Evolutionary conservation across 2,888 invertebrate species (phyloP).

Genomic region (Fabriciana adippe): DNA sequence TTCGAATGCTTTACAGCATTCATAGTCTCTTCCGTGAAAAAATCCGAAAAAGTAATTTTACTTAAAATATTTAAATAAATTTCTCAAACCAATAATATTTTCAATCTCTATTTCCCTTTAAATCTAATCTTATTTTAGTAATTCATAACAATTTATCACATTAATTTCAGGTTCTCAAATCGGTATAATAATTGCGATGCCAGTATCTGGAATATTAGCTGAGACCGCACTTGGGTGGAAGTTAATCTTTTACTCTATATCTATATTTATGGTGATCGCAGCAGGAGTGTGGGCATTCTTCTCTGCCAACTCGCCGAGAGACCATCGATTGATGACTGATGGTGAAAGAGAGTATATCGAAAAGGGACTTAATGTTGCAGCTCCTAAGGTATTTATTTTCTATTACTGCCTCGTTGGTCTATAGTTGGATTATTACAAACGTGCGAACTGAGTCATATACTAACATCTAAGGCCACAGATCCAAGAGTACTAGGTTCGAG

Average conservation of each 20-base stretch:
- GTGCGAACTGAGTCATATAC: no score
- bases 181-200: slow-evolving; percentile 86
- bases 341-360: slow-evolving; percentile 84
- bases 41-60: no score
- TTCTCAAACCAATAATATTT: no score
- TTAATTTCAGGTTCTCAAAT: slow-evolving; percentile 81
- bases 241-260: slow-evolving; percentile 85
- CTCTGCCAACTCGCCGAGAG: slow-evolving; percentile 82
- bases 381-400: slow-evolving; percentile 28
- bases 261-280: slow-evolving; percentile 79
- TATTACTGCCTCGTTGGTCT: neutral
- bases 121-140: no score
- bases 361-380: slow-evolving; percentile 64
- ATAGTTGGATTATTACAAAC: no score
- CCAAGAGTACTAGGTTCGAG: no score
- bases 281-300: slow-evolving; percentile 78
- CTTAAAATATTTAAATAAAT: no score
- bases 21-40: no score
- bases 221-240: slow-evolving; percentile 84
- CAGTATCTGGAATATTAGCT: slow-evolving; percentile 85
- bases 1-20: no score
- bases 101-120: no score
- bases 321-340: slow-evolving; percentile 79
- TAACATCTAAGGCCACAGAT: no score
- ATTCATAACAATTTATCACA: neutral